Evolutionary conservation across 92 coral and sea anemone genomes (phyloP), one percentile per base, ranked within the genome.

Genomic region (Zoanthus sansibaricus): DNA sequence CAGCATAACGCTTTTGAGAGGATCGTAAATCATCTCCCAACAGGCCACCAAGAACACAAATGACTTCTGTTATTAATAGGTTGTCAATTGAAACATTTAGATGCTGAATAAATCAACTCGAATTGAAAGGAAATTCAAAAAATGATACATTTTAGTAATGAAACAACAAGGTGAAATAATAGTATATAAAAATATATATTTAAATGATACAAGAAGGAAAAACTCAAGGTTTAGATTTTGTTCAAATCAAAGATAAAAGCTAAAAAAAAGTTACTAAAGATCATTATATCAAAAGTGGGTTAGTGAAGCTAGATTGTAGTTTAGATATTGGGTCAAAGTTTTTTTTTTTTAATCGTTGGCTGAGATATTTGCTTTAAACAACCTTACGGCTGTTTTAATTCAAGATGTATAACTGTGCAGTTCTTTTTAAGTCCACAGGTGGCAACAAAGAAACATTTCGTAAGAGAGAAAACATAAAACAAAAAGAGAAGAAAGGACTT

Each of bases 71-170:
- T 76, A 54, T 76, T 76, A 55, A 76, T 52, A 61, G 75, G 55
- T 25, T 66, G 71, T 46, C 72, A 79, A 79, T 14, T 68, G 45
- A 21, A 68, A 64, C 75, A 44, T 47, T 78, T 17, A 59, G 75
- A 74, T 80, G 85, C 61, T 80, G 75, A 80, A 67, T 25, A 45
- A 80, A 64, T 80, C 75, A 64, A 30, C 48, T 21, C 49, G 47
- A 25, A 80, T 66, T 74, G 30, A 21, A 80, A 80, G 31, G 75
- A 80, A 62, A 42, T 33, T 78, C 31, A 31, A 37, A 37, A 33
- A 21, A 17, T 33, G 12, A 14, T 17, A 13, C 75, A 45, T 9
- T 76, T 52, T n/a, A 16, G 83, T 10, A 18, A 46, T 47, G 61
- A 7, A 80, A 67, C 85, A 80, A 48, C 21, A 2, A 62, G 37